phyloP scores from a whole-genome alignment of 2,797 vertebrate genomes.

The Brachyalestes nurse region DNA sequence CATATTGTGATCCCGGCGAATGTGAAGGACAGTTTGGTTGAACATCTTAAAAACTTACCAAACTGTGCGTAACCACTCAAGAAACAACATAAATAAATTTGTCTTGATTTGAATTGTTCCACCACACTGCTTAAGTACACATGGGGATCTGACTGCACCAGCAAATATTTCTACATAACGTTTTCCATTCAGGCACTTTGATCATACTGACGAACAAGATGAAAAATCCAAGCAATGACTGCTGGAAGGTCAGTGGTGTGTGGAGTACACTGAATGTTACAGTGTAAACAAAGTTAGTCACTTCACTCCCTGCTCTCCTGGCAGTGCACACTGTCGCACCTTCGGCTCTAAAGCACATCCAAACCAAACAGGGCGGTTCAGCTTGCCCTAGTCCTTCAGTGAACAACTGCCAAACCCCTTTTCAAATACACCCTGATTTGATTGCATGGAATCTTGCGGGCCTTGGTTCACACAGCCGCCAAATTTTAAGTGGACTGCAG shows the following conservation, averaged over 20 bases:
- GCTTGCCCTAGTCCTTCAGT: constrained; percentile 16
- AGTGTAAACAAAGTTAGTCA: constrained; percentile 36
- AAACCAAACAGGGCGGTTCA: constrained; percentile 41
- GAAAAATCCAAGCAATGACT: constrained; percentile 35
- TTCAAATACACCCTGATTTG: constrained; percentile 30
- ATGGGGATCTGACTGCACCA: constrained; percentile 52
- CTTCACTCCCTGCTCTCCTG: constrained; percentile 25
- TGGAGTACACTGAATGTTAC: constrained; percentile 22
- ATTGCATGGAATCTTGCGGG: constrained; percentile 45
- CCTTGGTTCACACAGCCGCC: constrained; percentile 18
- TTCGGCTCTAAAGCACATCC: constrained; percentile 36
- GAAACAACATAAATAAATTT: constrained; percentile 21
- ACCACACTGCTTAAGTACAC: constrained; percentile 24
- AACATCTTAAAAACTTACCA: constrained; percentile 1
- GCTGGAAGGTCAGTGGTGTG: constrained; percentile 40
- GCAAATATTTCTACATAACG: constrained; percentile 36
- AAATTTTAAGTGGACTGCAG: constrained; percentile 37
- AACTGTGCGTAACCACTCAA: not conserved
- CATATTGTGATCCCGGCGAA: not conserved
- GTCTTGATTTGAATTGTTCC: constrained; percentile 21
- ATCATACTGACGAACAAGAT: constrained; percentile 41
- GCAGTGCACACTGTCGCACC: constrained; percentile 19
- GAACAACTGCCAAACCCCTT: constrained; percentile 26
- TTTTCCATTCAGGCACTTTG: constrained; percentile 47
- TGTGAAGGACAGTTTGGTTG: constrained; percentile 1